Evolutionary conservation across 1,140 invertebrate genomes (phyloP), one percentile per base, ranked within the genome.

Genomic region (Gonatopus flavifemur): DNA sequence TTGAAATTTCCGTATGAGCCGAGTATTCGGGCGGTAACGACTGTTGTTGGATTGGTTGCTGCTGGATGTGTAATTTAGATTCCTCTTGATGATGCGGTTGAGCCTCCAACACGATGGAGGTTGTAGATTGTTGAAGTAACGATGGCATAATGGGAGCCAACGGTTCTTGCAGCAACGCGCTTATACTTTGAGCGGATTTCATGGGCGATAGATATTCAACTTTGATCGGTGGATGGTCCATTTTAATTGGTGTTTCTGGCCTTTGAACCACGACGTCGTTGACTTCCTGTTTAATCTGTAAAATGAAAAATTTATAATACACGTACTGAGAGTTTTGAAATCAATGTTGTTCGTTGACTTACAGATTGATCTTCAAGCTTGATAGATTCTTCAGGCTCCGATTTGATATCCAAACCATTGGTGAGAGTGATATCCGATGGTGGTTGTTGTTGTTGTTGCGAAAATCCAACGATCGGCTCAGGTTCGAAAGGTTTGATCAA

Each of bases 111-210:
- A 57, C 54, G 40, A 15, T 53, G 19, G 37, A 40, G 16, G 46
- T 36, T 8, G 45, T 39, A 2, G 52, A 43, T 25, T 35, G 41
- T 20, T 72, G 66, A 10, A 74, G 43, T 21, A 76, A 49, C 8
- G 71, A 70, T 0, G 70, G 67, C 59, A 75, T 68, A n/a, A n/a
- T n/a, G 1, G 66, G 59, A 1, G 74, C 59, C 3, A 74, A 37
- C 1, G 69, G 64, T 16, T 78, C 74, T 28, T 76, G 73, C 1
- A 78, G 46, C 2, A 77, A 36, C 1, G 74, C 74, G 20, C 70
- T 76, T 37, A 78, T 78, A 41, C 73, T 70, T 37, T 74, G 72
- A 2, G 67, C 73, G 3, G 74, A 74, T n/a, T 77, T 78, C 16
- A 73, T 55, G 0, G 74, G 72, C 9, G 74, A 75, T 2, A 68